Conservation (phyloP, 2,888 invertebrate genomes). For the Endotricha flammealis region DNA sequence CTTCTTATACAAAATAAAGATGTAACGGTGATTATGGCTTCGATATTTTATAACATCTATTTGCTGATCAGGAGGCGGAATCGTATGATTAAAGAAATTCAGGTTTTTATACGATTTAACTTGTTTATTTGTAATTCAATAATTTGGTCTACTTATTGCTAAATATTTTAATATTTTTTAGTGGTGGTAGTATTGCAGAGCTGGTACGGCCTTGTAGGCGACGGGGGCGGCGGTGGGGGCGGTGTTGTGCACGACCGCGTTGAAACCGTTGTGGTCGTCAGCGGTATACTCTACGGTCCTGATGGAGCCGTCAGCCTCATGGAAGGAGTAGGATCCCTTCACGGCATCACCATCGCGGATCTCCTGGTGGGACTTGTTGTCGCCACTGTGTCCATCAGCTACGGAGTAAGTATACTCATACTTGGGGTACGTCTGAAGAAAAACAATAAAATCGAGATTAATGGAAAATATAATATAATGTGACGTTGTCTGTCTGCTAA, state of each 20-base stretch:
- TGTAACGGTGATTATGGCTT: no score
- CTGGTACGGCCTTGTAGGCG: slow-evolving; percentile 25
- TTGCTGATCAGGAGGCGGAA: no score
- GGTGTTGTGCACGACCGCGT: slow-evolving; percentile 47
- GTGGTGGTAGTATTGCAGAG: slow-evolving; percentile 35
- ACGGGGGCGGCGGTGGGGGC: slow-evolving; percentile 38
- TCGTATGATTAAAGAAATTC: no score
- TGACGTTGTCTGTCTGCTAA: no score
- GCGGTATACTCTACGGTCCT: slow-evolving; percentile 67
- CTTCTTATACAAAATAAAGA: no score
- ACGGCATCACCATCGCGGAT: slow-evolving; percentile 64
- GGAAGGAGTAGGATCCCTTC: slow-evolving; percentile 65
- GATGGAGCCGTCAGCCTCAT: slow-evolving; percentile 68
- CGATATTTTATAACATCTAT: no score
- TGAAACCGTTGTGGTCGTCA: slow-evolving; percentile 63
- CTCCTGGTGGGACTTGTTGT: slow-evolving; percentile 71
- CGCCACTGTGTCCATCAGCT: slow-evolving; percentile 69
- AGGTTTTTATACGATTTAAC: no score
- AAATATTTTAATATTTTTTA: slow-evolving; percentile 15
- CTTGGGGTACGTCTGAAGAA: slow-evolving; percentile 46
- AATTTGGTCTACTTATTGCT: background rate
- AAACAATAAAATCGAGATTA: slow-evolving; percentile 3
- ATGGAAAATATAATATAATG: no score
- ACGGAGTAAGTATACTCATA: slow-evolving; percentile 71
- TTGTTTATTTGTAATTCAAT: no score